Percentiles rank a stretch among this genome's conserved stretches.
Evolutionary conservation across 2,888 invertebrate species (phyloP).

Genomic region (Amorpha juglandis): DNA sequence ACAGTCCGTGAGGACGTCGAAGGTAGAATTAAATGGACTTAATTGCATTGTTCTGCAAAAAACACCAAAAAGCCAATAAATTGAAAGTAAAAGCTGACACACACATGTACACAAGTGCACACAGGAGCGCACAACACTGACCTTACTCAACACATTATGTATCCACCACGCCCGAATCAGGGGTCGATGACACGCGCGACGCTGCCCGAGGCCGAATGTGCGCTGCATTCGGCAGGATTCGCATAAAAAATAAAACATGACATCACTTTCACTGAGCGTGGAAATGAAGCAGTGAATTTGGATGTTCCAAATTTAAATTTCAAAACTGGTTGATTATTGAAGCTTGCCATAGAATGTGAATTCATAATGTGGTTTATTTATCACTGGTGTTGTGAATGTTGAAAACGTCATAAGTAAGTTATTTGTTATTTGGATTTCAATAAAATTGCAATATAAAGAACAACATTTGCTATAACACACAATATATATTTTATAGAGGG

Average conservation of each 20-base stretch:
- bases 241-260: constrained; percentile 47
- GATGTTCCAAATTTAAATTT: constrained; percentile 28
- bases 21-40: constrained; percentile 16
- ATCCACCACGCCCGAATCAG: constrained; percentile 72
- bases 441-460: neutral
- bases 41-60: constrained; percentile 19
- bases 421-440: neutral
- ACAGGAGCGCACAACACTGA: constrained; percentile 60
- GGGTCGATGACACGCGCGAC: constrained; percentile 66
- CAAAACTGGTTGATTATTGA: constrained; percentile 11
- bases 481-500: neutral
- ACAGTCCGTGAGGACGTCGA: constrained; percentile 3
- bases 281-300: constrained; percentile 23
- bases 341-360: neutral
- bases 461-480: neutral
- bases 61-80: constrained; percentile 39
- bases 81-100: constrained; percentile 75
- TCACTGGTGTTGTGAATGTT: neutral
- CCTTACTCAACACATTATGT: constrained; percentile 76
- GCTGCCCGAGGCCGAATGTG: constrained; percentile 68
- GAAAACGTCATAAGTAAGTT: neutral
- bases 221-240: constrained; percentile 72
- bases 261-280: constrained; percentile 63
- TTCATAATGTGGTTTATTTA: neutral
- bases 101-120: constrained; percentile 42